Conservation (phyloP, 92 coral and sea anemone species). For the Bergia sp. region DNA sequence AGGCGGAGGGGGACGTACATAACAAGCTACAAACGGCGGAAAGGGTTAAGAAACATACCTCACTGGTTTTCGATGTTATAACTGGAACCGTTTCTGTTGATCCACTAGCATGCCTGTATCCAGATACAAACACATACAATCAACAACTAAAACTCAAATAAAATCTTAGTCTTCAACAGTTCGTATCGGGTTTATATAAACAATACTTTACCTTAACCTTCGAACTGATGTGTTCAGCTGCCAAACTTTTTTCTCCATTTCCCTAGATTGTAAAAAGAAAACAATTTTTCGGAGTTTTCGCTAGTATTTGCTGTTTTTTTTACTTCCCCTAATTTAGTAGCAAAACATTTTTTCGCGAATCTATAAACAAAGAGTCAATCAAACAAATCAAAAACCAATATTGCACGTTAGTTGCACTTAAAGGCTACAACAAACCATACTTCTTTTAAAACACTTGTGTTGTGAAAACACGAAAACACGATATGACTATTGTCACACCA, state of each 20-base stretch:
- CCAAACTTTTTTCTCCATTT: slow-evolving; percentile 97
- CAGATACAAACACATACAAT: not conserved
- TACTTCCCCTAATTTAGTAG: no score
- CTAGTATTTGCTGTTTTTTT: no score
- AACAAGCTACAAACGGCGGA: not conserved
- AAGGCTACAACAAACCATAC: no score
- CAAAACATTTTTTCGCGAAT: no score
- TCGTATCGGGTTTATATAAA: not conserved
- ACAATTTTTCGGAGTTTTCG: not conserved
- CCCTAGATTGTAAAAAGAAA: slow-evolving; percentile 58
- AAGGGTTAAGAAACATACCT: slow-evolving; percentile 58
- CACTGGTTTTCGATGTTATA: slow-evolving; percentile 88
- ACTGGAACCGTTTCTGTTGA: slow-evolving; percentile 88
- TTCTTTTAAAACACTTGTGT: no score
- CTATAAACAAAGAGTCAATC: no score
- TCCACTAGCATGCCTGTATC: slow-evolving; percentile 72
- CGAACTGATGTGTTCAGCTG: slow-evolving; percentile 89
- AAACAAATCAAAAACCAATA: no score
- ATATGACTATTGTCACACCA: no score
- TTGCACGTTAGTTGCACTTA: no score
- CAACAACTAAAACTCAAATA: not conserved
- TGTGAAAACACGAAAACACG: no score
- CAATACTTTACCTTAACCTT: slow-evolving; percentile 73
- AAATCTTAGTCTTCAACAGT: not conserved
- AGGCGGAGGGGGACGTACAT: not conserved